Evolutionary conservation across 2,888 invertebrate species (phyloP).

Genomic region (Drosophila tanythrix): DNA sequence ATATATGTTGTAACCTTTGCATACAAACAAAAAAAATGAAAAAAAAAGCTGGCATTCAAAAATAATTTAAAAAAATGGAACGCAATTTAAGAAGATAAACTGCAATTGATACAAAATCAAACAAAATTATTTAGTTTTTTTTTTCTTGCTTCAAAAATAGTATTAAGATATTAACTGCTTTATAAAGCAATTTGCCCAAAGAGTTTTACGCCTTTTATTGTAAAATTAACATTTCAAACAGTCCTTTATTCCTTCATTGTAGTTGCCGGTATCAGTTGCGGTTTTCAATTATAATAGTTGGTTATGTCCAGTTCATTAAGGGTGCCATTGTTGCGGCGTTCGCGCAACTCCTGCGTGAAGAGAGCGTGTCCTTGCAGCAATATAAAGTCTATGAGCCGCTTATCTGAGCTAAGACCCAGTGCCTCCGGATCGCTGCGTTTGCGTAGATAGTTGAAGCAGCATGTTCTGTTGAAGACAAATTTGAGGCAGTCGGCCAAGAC

Average conservation of each 20-base stretch:
- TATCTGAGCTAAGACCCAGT: slow-evolving; percentile 77
- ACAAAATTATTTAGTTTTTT: not conserved
- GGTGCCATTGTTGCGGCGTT: slow-evolving; percentile 65
- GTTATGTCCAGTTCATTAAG: slow-evolving; percentile 69
- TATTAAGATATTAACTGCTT: slow-evolving; percentile 52
- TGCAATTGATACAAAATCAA: slow-evolving; percentile 83
- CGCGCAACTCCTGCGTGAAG: slow-evolving; percentile 74
- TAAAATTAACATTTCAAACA: slow-evolving; percentile 75
- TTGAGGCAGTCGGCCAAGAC: not conserved
- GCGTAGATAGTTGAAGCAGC: slow-evolving; percentile 89
- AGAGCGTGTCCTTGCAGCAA: slow-evolving; percentile 82
- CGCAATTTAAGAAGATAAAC: slow-evolving; percentile 43
- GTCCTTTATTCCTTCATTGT: slow-evolving; percentile 30
- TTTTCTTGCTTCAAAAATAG: not conserved
- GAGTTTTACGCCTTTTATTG: slow-evolving; percentile 57
- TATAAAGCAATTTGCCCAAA: slow-evolving; percentile 67
- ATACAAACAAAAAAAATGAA: slow-evolving; percentile 46
- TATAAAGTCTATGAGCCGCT: slow-evolving; percentile 82
- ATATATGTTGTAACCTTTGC: slow-evolving; percentile 22
- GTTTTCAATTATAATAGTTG: slow-evolving; percentile 68
- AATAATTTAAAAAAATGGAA: slow-evolving; percentile 42
- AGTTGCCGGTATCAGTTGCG: slow-evolving; percentile 4
- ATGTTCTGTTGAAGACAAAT: slow-evolving; percentile 85
- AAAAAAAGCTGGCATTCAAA: slow-evolving; percentile 66
- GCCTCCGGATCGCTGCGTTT: slow-evolving; percentile 85